Evolutionary conservation across 2,888 invertebrate species (phyloP), one percentile per base, ranked within the genome.

Genomic region (Marasmarcha lunaedactyla): DNA sequence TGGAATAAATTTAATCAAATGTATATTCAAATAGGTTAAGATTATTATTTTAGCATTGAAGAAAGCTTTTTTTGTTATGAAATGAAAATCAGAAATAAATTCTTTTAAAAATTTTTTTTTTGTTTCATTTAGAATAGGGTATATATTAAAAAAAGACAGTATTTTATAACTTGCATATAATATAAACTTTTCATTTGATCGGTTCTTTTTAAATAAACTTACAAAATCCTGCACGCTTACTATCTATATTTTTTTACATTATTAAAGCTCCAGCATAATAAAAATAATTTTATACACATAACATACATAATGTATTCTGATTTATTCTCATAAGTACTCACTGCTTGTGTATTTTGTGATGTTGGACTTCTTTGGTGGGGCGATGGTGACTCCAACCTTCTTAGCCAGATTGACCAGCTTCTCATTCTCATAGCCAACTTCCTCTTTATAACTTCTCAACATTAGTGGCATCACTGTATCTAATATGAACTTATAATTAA

Each of bases 401-500:
- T 83, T 78, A 34, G 81, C 85, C 47, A 88, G 61, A 45, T 62
- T 69, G 20, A 71, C 57, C 40, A 88, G 59, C 50, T 83, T 83
- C 39, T 76, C 74, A 52, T 87, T 85, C 36, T 88, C 86, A 49
- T 88, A 87, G 36, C 87, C 86, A 39, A 86, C 84, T 46, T 85
- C 84, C 48, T 87, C 86, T 46, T 83, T 83, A 55, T 88, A 89
- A 54, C 85, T 81, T 54, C 86, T 85, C 46, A 90, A 86, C 59
- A 87, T 86, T 43, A 87, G 76, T 46, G 86, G 87, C 74, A 89
- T 84, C 45, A 90, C 85, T 42, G 85, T 88, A 54, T 86, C 87
- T 55, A 89, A 74, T 47, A 91, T 85, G 78, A 90, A 94, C 64
- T 86, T 88, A 48, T 85, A 88, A 79, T 91, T 91, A 72, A 89